Conservation (phyloP, 2,797 vertebrate species). For the Molossus molossus region DNA sequence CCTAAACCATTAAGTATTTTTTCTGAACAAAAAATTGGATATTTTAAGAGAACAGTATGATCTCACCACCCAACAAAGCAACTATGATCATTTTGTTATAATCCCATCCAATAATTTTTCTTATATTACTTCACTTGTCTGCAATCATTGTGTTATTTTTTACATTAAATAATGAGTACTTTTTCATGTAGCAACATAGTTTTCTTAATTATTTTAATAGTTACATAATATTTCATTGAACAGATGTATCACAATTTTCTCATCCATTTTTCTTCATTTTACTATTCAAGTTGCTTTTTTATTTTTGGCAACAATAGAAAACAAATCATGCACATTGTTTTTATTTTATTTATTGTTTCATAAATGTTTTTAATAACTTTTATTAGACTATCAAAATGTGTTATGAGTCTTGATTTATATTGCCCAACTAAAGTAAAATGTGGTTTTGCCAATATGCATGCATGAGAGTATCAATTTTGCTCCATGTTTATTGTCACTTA, state of each 20-base stretch:
- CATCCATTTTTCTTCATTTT: not conserved
- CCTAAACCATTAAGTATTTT: slow-evolving; percentile 3
- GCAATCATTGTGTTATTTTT: not conserved
- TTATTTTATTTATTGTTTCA: slow-evolving; percentile 32
- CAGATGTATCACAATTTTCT: not conserved
- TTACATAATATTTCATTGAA: not conserved
- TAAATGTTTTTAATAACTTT: not conserved
- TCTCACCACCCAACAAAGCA: not conserved
- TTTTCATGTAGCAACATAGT: not conserved
- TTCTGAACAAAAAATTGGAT: not conserved
- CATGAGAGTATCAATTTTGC: not conserved
- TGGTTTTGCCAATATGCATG: not conserved
- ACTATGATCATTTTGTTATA: not conserved
- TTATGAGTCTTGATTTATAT: not conserved
- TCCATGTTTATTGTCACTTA: not conserved
- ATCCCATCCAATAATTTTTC: not conserved
- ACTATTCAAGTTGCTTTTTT: not conserved
- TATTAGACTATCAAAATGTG: not conserved
- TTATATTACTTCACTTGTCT: not conserved
- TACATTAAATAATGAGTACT: not conserved
- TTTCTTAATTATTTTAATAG: slow-evolving; percentile 37
- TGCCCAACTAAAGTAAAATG: not conserved
- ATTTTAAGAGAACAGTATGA: not conserved
- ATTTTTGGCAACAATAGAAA: not conserved
- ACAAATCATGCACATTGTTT: not conserved